These are phyloP conservation scores for Cirrhinus mrigala DNA, from an alignment of 2,797 vertebrate species.

Conservation along the genomic window DNA sequence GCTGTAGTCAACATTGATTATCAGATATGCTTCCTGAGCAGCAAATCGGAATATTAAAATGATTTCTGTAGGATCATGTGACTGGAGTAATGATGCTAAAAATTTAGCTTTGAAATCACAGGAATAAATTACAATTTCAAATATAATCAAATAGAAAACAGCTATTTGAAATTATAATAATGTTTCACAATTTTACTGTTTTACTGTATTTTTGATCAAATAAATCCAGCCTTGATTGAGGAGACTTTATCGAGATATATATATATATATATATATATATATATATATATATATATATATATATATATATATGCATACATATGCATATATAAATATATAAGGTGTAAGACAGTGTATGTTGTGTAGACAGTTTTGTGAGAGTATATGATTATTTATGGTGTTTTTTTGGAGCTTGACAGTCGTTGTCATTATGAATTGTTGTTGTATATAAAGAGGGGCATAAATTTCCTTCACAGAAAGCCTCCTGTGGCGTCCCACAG, in stretches of 20 bases:
- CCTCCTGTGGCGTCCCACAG: neutral
- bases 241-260: too few species aligned
- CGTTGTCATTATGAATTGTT: neutral
- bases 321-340: too few species aligned
- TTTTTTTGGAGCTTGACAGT: constrained; percentile 13
- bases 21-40: neutral
- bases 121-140: too few species aligned
- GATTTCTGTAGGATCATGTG: neutral
- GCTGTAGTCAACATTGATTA: neutral
- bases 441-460: neutral
- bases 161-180: too few species aligned
- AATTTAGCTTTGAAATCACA: too few species aligned
- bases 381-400: neutral
- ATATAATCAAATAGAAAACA: too few species aligned
- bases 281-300: too few species aligned
- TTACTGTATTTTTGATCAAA: neutral
- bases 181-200: too few species aligned
- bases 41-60: neutral
- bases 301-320: too few species aligned
- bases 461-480: neutral
- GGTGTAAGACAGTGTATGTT: neutral
- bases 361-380: neutral
- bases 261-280: too few species aligned
- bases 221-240: neutral
- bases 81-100: neutral